These are phyloP conservation scores for Stegodyphus dumicola DNA, from an alignment of 1,140 invertebrate genomes.

Conservation along the genomic window DNA sequence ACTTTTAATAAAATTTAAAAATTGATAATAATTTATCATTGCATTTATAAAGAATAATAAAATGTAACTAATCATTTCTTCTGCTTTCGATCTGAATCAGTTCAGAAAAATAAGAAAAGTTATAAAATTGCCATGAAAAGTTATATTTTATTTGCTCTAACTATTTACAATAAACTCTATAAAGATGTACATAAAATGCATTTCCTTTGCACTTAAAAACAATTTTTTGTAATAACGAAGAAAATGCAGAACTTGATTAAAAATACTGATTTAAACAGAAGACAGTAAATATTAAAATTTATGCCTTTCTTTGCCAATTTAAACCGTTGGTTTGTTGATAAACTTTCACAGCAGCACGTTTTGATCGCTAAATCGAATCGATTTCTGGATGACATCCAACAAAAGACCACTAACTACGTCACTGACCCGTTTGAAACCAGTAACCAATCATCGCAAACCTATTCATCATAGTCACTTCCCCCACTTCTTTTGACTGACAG, in stretches of 20 bases:
- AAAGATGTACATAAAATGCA: no score
- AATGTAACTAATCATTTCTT: no score
- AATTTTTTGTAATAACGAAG: not conserved
- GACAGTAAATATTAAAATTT: not conserved
- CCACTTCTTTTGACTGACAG: conserved; percentile 42
- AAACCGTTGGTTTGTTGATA: not conserved
- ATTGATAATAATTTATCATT: no score
- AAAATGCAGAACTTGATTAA: not conserved
- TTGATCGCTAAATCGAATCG: not conserved
- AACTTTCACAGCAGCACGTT: no score
- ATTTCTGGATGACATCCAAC: conserved; percentile 15
- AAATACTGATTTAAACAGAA: not conserved
- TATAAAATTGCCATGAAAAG: no score
- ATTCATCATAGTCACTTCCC: conserved; percentile 61
- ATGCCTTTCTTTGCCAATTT: not conserved
- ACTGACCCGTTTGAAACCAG: not conserved
- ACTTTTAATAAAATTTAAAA: no score
- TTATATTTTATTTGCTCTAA: no score
- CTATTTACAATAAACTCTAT: no score
- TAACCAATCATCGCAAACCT: conserved; percentile 59
- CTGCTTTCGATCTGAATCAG: no score
- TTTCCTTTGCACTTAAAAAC: not conserved
- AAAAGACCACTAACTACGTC: conserved; percentile 35
- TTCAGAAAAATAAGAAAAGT: no score
- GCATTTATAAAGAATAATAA: no score